Percentiles rank a stretch among this genome's conserved stretches.
Conservation (phyloP, 2,797 vertebrate species). For the Cryptoprocta ferox region DNA sequence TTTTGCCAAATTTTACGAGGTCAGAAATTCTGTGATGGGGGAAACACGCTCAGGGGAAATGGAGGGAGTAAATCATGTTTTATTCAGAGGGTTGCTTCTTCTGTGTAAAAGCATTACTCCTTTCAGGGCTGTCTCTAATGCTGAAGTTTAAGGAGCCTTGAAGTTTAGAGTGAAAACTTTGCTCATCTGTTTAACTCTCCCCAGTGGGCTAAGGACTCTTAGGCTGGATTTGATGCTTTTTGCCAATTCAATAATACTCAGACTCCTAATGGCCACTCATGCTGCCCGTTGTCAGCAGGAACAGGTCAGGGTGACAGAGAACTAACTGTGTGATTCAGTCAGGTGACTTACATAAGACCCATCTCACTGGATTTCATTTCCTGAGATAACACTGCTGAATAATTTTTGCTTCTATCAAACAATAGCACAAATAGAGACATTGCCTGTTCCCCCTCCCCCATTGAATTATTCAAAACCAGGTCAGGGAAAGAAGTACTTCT, state of each 20-base stretch:
- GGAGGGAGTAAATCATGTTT: conserved; percentile 24
- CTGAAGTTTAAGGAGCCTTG: conserved; percentile 2
- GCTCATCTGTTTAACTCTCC: conserved; percentile 21
- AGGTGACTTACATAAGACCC: not conserved
- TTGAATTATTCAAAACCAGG: not conserved
- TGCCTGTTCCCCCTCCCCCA: not conserved
- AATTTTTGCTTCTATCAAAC: not conserved
- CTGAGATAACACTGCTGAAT: not conserved
- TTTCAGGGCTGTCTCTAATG: conserved; percentile 14
- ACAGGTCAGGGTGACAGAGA: not conserved
- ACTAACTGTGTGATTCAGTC: not conserved
- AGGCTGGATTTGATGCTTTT: conserved; percentile 16
- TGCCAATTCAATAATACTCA: conserved; percentile 25
- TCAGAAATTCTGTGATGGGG: conserved; percentile 7
- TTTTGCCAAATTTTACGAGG: conserved; percentile 33
- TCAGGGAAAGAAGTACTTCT: not conserved
- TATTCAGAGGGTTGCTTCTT: conserved; percentile 33
- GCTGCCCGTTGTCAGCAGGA: not conserved
- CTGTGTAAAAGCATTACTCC: conserved; percentile 11
- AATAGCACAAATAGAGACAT: not conserved
- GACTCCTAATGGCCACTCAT: not conserved
- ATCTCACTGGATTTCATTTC: not conserved
- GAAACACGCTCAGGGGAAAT: not conserved
- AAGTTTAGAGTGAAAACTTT: conserved; percentile 33
- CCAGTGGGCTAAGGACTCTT: not conserved